Percentiles rank a stretch among this genome's conserved stretches.
Conservation (phyloP, 2,888 invertebrate genomes). For the Phalangium opilio region DNA sequence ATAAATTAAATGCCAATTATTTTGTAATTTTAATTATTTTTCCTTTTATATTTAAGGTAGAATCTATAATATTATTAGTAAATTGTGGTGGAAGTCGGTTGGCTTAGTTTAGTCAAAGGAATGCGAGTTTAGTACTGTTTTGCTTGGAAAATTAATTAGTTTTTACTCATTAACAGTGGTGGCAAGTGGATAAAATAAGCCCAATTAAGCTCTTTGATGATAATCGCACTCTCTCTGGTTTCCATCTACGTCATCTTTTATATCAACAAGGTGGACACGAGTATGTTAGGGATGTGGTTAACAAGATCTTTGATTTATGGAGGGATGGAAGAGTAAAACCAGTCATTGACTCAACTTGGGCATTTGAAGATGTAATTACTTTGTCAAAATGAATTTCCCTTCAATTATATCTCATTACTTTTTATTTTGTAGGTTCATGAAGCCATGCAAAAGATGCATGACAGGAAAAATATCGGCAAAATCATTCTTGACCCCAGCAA, state of each 20-base stretch:
- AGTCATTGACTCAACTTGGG: conserved; percentile 68
- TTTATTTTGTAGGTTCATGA: conserved; percentile 48
- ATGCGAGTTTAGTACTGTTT: no score
- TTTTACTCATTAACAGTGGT: conserved; percentile 48
- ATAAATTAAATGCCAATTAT: no score
- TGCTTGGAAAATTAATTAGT: no score
- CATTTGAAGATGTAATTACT: conserved; percentile 55
- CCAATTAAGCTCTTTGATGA: conserved; percentile 77
- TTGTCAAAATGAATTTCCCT: background rate
- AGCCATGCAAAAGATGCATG: conserved; percentile 85
- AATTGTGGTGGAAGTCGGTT: no score
- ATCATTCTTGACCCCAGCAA: conserved; percentile 55
- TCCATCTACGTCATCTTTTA: conserved; percentile 67
- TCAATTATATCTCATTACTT: no score
- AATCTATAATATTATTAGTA: no score
- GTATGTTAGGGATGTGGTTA: conserved; percentile 52
- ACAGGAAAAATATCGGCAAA: conserved; percentile 78
- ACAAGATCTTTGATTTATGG: conserved; percentile 58
- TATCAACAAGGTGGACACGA: conserved; percentile 47
- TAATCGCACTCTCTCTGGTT: conserved; percentile 65
- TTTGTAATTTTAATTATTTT: no score
- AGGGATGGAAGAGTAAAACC: conserved; percentile 63
- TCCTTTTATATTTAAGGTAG: no score
- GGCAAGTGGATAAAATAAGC: conserved; percentile 80
- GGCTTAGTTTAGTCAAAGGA: no score